Conservation (phyloP, 2,113 vertebrate species). For the Coracopsis vasa region DNA sequence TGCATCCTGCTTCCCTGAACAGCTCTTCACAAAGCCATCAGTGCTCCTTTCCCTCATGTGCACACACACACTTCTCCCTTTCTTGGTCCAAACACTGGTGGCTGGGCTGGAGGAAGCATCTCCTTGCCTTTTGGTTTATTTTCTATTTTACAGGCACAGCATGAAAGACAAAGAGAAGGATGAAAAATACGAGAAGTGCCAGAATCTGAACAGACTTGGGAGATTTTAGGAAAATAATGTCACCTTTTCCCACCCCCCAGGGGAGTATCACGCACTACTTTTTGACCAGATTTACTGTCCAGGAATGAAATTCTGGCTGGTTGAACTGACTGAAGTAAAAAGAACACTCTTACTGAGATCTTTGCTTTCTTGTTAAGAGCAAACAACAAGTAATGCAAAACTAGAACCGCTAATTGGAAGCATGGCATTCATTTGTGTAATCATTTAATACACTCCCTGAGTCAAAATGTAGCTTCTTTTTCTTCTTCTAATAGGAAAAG, state of each 20-base stretch:
- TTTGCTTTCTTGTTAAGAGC: not conserved
- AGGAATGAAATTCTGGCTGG: not conserved
- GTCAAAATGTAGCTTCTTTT: not conserved
- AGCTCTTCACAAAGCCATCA: not conserved
- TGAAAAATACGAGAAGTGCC: not conserved
- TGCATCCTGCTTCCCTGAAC: not conserved
- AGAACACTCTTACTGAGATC: not conserved
- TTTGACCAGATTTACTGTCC: not conserved
- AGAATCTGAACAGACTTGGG: not conserved
- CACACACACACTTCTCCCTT: not conserved
- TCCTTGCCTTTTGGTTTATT: not conserved
- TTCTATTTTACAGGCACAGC: not conserved
- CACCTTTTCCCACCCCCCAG: rapidly evolving
- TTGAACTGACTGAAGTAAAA: not conserved
- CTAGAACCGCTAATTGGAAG: not conserved
- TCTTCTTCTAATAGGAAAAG: not conserved
- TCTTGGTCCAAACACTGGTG: rapidly evolving
- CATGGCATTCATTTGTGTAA: not conserved
- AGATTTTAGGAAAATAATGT: not conserved
- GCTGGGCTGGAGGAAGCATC: rapidly evolving
- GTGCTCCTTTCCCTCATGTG: not conserved
- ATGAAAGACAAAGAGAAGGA: not conserved
- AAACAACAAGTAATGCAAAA: not conserved
- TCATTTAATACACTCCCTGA: not conserved
- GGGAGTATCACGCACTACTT: not conserved